Base-by-base conservation (phyloP, 2,113 vertebrate genomes). In the Galbula dea region DNA sequence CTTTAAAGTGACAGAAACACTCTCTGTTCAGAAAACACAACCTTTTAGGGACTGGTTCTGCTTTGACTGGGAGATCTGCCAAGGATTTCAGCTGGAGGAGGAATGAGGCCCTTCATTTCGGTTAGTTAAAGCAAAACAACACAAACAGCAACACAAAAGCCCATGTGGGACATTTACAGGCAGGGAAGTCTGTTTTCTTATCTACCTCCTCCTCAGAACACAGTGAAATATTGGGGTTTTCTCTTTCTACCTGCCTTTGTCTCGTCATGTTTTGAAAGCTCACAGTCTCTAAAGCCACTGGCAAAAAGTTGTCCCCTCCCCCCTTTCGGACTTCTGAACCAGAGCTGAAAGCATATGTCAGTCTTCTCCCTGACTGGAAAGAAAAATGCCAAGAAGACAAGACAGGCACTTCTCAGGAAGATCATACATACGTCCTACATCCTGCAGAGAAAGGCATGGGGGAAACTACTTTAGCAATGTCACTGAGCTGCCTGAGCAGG, bases 21-120 rank as follows among this genome's bases (percentile, higher is more conserved):
- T 67, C 55, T 62, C 68, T 90, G 93, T 87, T 91, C 69, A 89
- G 87, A 96, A 92, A 95, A 94, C 91, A 92, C 91, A 91, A 74
- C 96, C 87, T 93, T 95, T 89, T 92, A 95, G 78, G 91, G 94
- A 87, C 74, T 96, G 57, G 45, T 83, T 93, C 69, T 87, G 84
- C 89, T 89, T 76, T 68, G 57, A 24, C 86, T 96, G 91, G 92
- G 95, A 95, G 43, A 59, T 55, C 43, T 95, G 94, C 89, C 94
- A 96, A 79, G 57, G 58, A 51, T 89, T 92, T 92, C 89, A 92
- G 84, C 93, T 87, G 89, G 78, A 89, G 81, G 84, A 92, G 94
- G 89, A 96, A 90, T 69, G 84, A 95, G 86, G 86, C 91, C 86
- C 93, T 91, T 87, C 86, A 82, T 92, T 93, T 90, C 62, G 89